Percentiles rank a stretch among this genome's conserved stretches.
Conservation (phyloP, 2,888 invertebrate genomes). For the Dicycla oo region DNA sequence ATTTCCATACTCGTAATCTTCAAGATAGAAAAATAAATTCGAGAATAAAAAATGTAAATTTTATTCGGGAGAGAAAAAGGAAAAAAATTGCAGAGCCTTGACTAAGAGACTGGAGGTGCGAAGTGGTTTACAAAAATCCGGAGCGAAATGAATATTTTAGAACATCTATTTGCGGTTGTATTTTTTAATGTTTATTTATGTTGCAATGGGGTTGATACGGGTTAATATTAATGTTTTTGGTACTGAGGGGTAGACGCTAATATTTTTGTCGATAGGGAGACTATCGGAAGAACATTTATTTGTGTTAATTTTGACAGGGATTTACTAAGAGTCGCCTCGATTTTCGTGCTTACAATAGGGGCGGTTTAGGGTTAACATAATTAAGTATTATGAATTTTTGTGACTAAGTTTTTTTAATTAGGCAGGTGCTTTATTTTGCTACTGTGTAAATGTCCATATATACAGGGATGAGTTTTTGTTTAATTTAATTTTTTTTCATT, state of each 20-base stretch:
- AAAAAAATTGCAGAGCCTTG: constrained; percentile 43
- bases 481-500: no score
- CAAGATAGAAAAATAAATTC: constrained; percentile 67
- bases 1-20: constrained; percentile 68
- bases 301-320: constrained; percentile 62
- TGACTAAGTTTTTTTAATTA: not conserved
- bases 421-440: not conserved
- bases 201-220: constrained; percentile 66
- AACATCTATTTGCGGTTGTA: constrained; percentile 64
- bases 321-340: constrained; percentile 28
- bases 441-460: no score
- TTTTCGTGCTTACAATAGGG: not conserved
- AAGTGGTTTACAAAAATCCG: constrained; percentile 67
- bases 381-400: no score
- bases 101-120: constrained; percentile 64
- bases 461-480: no score
- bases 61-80: constrained; percentile 59
- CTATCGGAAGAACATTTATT: constrained; percentile 63
- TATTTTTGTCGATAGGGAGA: constrained; percentile 56
- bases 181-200: constrained; percentile 71
- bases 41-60: constrained; percentile 69
- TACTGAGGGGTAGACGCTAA: constrained; percentile 53
- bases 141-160: constrained; percentile 65
- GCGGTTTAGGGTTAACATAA: not conserved
- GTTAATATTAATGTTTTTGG: constrained; percentile 69